These are phyloP conservation scores for Numenius phaeopus DNA, from an alignment of 2,797 vertebrate genomes.

Conservation along the genomic window DNA sequence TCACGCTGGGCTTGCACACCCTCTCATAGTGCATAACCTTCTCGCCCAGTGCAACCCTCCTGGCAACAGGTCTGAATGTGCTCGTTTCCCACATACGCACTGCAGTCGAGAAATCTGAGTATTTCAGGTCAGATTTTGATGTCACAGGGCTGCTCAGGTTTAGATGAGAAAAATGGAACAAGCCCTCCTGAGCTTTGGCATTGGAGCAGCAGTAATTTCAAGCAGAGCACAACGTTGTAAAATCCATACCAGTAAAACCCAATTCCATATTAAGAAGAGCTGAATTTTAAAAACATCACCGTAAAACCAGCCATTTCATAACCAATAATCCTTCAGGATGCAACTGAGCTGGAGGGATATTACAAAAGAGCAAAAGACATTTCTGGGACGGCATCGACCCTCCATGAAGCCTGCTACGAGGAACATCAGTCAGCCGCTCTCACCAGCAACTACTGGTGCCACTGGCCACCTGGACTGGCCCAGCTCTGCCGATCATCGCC, in stretches of 20 bases:
- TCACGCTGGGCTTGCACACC: neutral
- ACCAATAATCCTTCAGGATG: neutral
- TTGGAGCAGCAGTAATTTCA: neutral
- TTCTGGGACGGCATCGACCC: neutral
- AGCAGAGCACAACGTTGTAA: neutral
- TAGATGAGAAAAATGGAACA: neutral
- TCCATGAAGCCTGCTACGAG: rapidly evolving
- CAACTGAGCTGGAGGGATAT: neutral
- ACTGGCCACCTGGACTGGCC: neutral
- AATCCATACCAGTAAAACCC: neutral
- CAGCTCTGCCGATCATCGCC: neutral
- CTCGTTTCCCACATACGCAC: neutral
- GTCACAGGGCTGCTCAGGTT: neutral
- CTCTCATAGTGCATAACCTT: neutral
- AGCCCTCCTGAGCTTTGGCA: neutral
- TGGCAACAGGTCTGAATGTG: rapidly evolving
- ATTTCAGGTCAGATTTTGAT: neutral
- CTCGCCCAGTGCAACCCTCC: neutral
- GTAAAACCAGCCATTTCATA: neutral
- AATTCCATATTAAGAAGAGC: neutral
- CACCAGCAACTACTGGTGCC: neutral
- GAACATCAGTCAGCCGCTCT: rapidly evolving
- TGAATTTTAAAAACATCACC: neutral
- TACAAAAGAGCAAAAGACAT: neutral
- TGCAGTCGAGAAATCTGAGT: neutral